phyloP scores from a whole-genome alignment of 2,888 invertebrate genomes.

The Scaeva pyrastri region DNA sequence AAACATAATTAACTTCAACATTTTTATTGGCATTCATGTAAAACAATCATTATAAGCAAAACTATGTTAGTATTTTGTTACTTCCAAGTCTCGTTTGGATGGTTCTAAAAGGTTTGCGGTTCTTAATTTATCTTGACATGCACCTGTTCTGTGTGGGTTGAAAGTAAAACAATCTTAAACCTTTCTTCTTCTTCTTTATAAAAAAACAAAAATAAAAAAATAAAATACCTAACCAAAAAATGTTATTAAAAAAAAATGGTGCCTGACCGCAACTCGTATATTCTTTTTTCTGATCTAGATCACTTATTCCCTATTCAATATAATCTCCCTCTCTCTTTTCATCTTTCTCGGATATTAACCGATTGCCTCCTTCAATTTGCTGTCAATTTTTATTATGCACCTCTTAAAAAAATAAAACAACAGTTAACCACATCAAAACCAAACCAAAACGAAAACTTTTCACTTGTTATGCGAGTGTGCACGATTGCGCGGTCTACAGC shows the following conservation, averaged over 20 bases:
- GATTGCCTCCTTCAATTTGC: slow-evolving; percentile 66
- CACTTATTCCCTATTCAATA: slow-evolving; percentile 54
- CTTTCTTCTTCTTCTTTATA: slow-evolving; percentile 3
- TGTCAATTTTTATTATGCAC: slow-evolving; percentile 71
- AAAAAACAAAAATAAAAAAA: slow-evolving; percentile 21
- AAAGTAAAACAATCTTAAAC: slow-evolving; percentile 37
- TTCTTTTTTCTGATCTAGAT: slow-evolving; percentile 22
- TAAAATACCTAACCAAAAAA: too few species aligned
- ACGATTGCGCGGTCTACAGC: neutral
- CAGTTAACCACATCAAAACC: slow-evolving; percentile 70
- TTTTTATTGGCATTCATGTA: slow-evolving; percentile 53
- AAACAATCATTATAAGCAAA: slow-evolving; percentile 52
- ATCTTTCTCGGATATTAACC: too few species aligned
- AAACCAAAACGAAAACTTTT: slow-evolving; percentile 39
- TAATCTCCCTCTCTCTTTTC: neutral
- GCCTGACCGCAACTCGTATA: slow-evolving; percentile 55
- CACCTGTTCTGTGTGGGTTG: slow-evolving; percentile 55
- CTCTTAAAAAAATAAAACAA: slow-evolving; percentile 47
- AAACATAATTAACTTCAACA: slow-evolving; percentile 9
- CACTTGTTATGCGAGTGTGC: slow-evolving; percentile 44
- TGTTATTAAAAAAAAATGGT: slow-evolving; percentile 34
- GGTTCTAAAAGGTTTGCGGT: slow-evolving; percentile 57
- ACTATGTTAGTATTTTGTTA: slow-evolving; percentile 19
- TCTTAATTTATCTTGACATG: slow-evolving; percentile 67
- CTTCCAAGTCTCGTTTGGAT: slow-evolving; percentile 34